A percentile compares a stretch with the other conserved stretches of the same genome.
Conservation (phyloP, 2,797 vertebrate genomes). For the Sebastes cheni region DNA sequence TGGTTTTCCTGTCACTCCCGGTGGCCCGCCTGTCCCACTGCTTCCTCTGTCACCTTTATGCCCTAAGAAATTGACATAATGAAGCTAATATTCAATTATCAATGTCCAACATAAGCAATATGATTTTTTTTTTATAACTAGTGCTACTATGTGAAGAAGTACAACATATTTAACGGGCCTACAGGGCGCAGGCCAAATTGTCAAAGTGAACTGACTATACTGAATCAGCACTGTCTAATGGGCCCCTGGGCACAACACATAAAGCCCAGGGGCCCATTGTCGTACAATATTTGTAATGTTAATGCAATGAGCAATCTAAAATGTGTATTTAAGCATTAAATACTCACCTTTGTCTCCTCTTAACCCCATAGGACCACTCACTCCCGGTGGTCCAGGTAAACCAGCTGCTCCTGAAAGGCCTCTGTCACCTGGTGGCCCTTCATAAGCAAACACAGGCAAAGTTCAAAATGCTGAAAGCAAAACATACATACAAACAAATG, state of each 20-base stretch:
- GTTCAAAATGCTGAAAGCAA: slow-evolving; percentile 3
- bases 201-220: not conserved
- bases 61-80: slow-evolving; percentile 74
- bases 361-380: slow-evolving; percentile 73
- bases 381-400: slow-evolving; percentile 77
- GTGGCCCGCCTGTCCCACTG: slow-evolving; percentile 81
- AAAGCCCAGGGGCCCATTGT: not conserved
- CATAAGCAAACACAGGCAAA: slow-evolving; percentile 11
- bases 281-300: not conserved
- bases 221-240: not conserved
- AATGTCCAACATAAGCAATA: not conserved
- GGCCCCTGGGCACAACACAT: not conserved
- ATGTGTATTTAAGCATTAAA: not conserved
- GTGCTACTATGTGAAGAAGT: not conserved
- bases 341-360: slow-evolving; percentile 82
- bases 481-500: not conserved
- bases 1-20: slow-evolving; percentile 89
- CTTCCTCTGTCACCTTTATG: slow-evolving; percentile 91
- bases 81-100: not conserved
- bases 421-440: slow-evolving; percentile 87
- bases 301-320: not conserved
- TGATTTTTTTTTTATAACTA: not conserved
- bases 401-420: slow-evolving; percentile 86
- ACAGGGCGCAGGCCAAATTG: not conserved
- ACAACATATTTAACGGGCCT: not conserved